Percentiles rank a stretch among this genome's conserved stretches.
These are phyloP conservation scores for Sycophila texana DNA, from an alignment of 2,888 invertebrate genomes.

Conservation along the genomic window DNA sequence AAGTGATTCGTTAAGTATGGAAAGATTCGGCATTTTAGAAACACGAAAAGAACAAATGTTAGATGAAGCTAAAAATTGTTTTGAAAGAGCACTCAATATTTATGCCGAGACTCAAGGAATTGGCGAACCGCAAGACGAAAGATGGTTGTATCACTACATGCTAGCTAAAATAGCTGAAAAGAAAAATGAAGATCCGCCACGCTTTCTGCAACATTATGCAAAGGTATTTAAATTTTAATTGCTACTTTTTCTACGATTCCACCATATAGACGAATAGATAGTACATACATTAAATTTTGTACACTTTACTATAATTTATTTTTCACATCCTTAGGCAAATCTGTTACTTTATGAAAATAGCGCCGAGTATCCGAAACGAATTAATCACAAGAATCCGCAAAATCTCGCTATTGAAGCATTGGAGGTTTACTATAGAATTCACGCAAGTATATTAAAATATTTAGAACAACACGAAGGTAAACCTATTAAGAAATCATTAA, in stretches of 20 bases:
- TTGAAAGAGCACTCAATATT: slow-evolving; percentile 82
- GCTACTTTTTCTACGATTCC: no score
- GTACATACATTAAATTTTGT: background rate
- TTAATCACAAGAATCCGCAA: slow-evolving; percentile 89
- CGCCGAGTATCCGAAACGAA: slow-evolving; percentile 90
- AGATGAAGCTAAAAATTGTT: slow-evolving; percentile 87
- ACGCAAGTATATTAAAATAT: slow-evolving; percentile 92
- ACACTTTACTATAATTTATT: background rate
- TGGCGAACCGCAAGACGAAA: slow-evolving; percentile 85
- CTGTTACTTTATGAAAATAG: slow-evolving; percentile 86
- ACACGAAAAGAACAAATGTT: slow-evolving; percentile 88
- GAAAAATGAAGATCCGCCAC: slow-evolving; percentile 83
- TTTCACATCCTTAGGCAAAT: slow-evolving; percentile 79
- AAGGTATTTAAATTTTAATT: slow-evolving; percentile 75
- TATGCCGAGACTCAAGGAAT: slow-evolving; percentile 78
- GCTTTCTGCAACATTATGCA: slow-evolving; percentile 87
- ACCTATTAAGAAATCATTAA: slow-evolving; percentile 79
- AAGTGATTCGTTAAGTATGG: slow-evolving; percentile 85
- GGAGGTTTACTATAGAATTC: slow-evolving; percentile 90
- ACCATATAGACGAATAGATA: background rate
- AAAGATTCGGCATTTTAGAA: slow-evolving; percentile 84
- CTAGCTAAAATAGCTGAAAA: slow-evolving; percentile 97
- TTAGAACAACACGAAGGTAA: slow-evolving; percentile 87
- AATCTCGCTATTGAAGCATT: slow-evolving; percentile 91
- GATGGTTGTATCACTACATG: slow-evolving; percentile 96